phyloP scores from a whole-genome alignment of 2,113 vertebrate species.

The Hypanus sabinus region DNA sequence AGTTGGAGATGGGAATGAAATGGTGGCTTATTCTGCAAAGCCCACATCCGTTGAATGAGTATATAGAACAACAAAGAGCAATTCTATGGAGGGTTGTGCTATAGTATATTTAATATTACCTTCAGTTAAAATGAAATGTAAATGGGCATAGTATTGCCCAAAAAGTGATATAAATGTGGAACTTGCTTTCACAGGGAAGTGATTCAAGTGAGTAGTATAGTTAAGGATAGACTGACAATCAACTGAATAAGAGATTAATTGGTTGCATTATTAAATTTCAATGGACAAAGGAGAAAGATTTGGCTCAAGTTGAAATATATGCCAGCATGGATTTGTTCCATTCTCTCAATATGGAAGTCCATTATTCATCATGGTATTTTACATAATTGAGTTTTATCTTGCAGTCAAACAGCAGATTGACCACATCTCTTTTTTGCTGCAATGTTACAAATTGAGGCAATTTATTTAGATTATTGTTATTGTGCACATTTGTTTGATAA shows the following conservation, averaged over 20 bases:
- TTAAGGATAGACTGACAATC: too few relatives aligned
- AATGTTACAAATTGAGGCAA: neutral
- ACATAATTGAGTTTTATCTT: neutral
- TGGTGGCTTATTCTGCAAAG: too few relatives aligned
- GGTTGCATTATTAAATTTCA: too few relatives aligned
- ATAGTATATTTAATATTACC: neutral
- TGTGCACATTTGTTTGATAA: neutral
- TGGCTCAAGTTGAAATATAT: too few relatives aligned
- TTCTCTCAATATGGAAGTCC: too few relatives aligned
- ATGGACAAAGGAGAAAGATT: too few relatives aligned
- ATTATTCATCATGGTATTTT: neutral
- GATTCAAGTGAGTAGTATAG: too few relatives aligned
- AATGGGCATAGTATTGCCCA: neutral
- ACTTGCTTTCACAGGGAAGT: too few relatives aligned
- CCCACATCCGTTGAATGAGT: neutral
- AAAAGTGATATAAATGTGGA: too few relatives aligned
- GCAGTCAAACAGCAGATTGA: neutral
- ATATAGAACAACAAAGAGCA: neutral
- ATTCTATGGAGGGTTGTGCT: neutral
- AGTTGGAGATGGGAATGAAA: neutral
- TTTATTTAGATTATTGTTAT: neutral
- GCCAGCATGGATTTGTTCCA: too few relatives aligned
- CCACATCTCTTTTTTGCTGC: neutral
- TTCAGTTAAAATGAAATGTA: neutral
- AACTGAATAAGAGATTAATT: too few relatives aligned